Percentiles rank a stretch among this genome's conserved stretches.
These are phyloP conservation scores for Bradysia coprophila DNA, from an alignment of 1,140 invertebrate genomes.

Conservation along the genomic window DNA sequence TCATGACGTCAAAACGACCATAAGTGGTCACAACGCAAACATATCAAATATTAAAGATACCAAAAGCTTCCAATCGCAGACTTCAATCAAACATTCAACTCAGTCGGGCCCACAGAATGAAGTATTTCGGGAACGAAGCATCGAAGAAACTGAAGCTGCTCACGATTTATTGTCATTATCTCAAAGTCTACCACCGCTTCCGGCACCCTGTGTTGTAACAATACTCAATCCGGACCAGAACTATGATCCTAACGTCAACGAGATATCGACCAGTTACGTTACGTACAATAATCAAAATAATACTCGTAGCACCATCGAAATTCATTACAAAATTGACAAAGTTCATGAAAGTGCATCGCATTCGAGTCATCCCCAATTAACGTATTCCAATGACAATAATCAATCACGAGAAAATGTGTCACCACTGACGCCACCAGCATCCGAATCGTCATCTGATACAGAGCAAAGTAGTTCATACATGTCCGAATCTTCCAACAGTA, in stretches of 20 bases:
- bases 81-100: too few species aligned
- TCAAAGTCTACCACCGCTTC: constrained; percentile 53
- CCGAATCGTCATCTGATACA: constrained; percentile 52
- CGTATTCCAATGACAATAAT: background rate
- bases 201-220: constrained; percentile 40
- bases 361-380: background rate
- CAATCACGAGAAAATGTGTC: constrained; percentile 5
- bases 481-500: background rate
- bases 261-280: constrained; percentile 9
- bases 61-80: too few species aligned
- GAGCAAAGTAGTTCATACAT: constrained; percentile 32
- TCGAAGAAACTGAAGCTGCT: constrained; percentile 67
- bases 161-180: constrained; percentile 69
- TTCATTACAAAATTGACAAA: background rate
- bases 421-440: constrained; percentile 44
- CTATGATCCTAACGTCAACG: constrained; percentile 5
- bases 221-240: constrained; percentile 24
- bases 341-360: background rate
- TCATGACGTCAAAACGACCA: too few species aligned
- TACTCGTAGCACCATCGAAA: background rate
- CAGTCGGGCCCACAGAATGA: too few species aligned
- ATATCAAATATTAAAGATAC: too few species aligned
- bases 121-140: constrained; percentile 36
- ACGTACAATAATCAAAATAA: constrained; percentile 13
- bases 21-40: too few species aligned